Evolutionary conservation across 2,797 vertebrate species (phyloP).

Genomic region (Brotula barbata): DNA sequence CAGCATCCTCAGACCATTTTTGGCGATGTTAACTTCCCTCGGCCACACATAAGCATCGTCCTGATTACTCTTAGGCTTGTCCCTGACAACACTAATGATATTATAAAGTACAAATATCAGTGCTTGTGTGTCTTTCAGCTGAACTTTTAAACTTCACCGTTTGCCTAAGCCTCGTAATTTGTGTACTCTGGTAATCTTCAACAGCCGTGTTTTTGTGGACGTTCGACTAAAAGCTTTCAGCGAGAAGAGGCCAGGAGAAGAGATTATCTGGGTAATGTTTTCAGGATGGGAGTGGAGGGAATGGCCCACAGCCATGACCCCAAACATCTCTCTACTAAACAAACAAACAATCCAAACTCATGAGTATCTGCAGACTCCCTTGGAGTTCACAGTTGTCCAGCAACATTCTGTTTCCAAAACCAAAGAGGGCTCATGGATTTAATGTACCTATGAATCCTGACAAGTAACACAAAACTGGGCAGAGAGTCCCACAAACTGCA

Average conservation of each 20-base stretch:
- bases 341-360: conserved; percentile 38
- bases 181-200: conserved; percentile 39
- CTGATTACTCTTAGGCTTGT: conserved; percentile 42
- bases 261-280: conserved; percentile 63
- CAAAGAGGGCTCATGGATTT: neutral
- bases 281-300: conserved; percentile 55
- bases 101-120: too few relatives aligned
- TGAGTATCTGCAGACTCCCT: conserved; percentile 33
- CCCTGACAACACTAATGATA: conserved; percentile 1
- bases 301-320: conserved; percentile 42
- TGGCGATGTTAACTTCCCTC: neutral
- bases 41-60: conserved; percentile 3
- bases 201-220: conserved; percentile 26
- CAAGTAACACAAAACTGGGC: neutral
- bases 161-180: conserved; percentile 9
- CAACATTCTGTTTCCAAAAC: neutral
- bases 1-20: conserved; percentile 29
- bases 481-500: neutral
- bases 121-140: conserved; percentile 39
- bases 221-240: conserved; percentile 58
- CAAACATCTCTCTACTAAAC: conserved; percentile 48
- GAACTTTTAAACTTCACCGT: conserved; percentile 60
- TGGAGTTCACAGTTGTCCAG: conserved; percentile 23
- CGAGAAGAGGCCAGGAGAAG: conserved; percentile 41
- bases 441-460: too few relatives aligned